Percentiles rank a stretch among this genome's conserved stretches.
Conservation (phyloP, 2,113 vertebrate genomes). For the Anarrhichthys ocellatus region DNA sequence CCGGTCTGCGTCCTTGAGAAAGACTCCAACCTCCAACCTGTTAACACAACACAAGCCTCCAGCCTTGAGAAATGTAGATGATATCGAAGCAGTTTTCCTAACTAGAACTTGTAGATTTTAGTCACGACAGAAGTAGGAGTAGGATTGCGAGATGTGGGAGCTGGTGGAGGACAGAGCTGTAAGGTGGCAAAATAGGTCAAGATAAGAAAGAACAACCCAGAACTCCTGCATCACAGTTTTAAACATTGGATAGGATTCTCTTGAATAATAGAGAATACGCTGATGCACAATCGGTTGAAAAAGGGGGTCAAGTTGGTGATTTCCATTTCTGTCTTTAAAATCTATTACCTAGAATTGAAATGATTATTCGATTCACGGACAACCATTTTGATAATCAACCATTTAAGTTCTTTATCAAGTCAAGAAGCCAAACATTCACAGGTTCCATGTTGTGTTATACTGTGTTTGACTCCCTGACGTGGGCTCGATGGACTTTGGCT, state of each 20-base stretch:
- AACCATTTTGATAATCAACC: not conserved
- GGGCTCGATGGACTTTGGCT: too few species aligned
- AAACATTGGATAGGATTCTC: too few species aligned
- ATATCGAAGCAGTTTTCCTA: not conserved
- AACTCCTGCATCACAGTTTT: not conserved
- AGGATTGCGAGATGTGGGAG: not conserved
- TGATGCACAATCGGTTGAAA: not conserved
- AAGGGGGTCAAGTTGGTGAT: not conserved
- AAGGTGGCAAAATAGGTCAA: not conserved
- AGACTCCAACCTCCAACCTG: not conserved
- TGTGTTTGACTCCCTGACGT: too few species aligned
- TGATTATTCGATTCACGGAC: too few species aligned
- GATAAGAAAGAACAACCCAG: not conserved
- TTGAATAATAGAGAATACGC: not conserved
- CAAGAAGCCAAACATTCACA: not conserved
- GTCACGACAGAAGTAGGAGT: slow-evolving; percentile 17
- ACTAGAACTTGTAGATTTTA: not conserved
- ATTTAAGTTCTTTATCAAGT: not conserved
- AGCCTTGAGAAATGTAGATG: not conserved
- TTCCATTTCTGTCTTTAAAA: not conserved
- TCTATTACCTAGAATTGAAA: not conserved
- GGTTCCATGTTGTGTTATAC: not conserved
- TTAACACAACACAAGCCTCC: not conserved
- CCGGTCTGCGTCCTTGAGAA: not conserved
- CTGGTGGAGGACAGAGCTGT: slow-evolving; percentile 8